These are phyloP conservation scores for Nesoenas mayeri DNA, from an alignment of 2,113 vertebrate species.

Conservation along the genomic window DNA sequence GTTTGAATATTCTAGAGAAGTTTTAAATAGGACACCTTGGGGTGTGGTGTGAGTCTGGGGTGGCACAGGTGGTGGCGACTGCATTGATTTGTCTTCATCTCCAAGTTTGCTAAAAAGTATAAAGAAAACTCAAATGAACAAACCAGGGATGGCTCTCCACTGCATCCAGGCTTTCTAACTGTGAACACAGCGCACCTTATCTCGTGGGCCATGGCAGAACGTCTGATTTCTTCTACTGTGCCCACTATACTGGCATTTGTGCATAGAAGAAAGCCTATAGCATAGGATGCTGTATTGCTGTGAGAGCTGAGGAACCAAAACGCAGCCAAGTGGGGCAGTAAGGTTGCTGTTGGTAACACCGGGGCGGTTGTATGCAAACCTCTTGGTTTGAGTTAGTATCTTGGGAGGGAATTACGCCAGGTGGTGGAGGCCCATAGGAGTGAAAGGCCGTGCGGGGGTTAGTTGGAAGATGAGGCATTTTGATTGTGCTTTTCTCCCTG, in stretches of 20 bases:
- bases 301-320: background rate
- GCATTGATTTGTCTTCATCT: background rate
- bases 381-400: background rate
- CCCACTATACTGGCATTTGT: background rate
- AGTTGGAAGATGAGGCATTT: background rate
- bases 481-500: background rate
- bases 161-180: background rate
- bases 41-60: background rate
- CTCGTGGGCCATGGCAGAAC: background rate
- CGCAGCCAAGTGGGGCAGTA: background rate
- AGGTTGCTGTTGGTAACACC: background rate
- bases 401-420: background rate
- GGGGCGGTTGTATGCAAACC: background rate
- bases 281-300: background rate
- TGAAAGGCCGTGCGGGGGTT: background rate
- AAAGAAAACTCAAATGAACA: background rate
- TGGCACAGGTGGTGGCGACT: accelerated
- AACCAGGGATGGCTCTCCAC: background rate
- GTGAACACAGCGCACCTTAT: background rate
- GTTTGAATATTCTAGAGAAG: background rate
- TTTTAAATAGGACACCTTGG: background rate
- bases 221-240: background rate
- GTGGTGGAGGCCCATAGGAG: accelerated
- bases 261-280: background rate
- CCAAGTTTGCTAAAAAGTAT: background rate